Evolutionary conservation across 2,113 vertebrate genomes (phyloP), one percentile per base, ranked within the genome.

Genomic region (Pelodiscus sinensis): DNA sequence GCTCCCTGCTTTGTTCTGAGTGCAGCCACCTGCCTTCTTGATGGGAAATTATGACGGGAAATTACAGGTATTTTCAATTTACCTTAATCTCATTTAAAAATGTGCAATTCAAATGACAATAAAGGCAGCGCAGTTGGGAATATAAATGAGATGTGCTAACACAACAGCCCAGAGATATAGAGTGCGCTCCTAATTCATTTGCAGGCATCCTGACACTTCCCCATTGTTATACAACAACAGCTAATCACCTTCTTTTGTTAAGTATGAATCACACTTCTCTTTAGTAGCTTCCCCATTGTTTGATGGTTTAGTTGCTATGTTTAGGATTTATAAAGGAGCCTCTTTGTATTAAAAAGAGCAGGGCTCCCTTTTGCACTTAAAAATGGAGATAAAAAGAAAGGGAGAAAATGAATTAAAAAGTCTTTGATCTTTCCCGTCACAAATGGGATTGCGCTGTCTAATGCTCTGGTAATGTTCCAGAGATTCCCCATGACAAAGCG

Each of bases 191-290:
- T 96, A 95, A 97, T 95, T 96, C 95, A 95, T 97, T 96, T 81
- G 85, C 91, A 94, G 95, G 96, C 95, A 94, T 92, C 95, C 88
- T 78, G 91, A 96, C 88, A 88, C 92, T 85, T 95, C 85, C 75
- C 90, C 54, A 84, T 97, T 94, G 93, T 96, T 95, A 95, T 29
- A 86, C 90, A 95, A 95, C 92, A 93, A 85, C 95, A 95, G 94
- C 93, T 96, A 87, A 92, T 94, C 88, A 93, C 93, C 89, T 96
- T 92, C 95, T 52, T 95, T 96, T 92, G 95, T 95, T 94, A 87
- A 93, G 62, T 91, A 88, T 89, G 96, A 94, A 92, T 96, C 89
- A 90, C 88, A 77, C 93, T 97, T 96, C 96, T 96, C 94, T 96
- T 95, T 94, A 96, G 96, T 81, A 95, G 94, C 84, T 85, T 93